Percentiles rank a stretch among this genome's conserved stretches.
These are phyloP conservation scores for Acridotheres tristis DNA, from an alignment of 2,797 vertebrate species.

Conservation along the genomic window DNA sequence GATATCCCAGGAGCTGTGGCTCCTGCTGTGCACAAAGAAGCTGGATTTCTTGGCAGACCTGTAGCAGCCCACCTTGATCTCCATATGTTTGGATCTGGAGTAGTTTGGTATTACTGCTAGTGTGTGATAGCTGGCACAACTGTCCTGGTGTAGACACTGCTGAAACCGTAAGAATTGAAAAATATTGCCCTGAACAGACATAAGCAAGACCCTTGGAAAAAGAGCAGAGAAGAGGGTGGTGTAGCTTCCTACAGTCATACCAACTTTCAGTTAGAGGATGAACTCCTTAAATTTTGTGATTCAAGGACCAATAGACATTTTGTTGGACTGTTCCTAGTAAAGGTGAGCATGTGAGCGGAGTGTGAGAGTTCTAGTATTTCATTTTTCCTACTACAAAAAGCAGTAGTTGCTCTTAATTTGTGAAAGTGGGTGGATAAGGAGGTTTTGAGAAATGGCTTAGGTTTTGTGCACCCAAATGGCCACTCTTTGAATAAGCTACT, in stretches of 20 bases:
- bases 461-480: not conserved
- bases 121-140: accelerated
- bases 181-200: not conserved
- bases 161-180: not conserved
- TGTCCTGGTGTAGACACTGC: not conserved
- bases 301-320: not conserved
- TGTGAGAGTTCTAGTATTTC: not conserved
- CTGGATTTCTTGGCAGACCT: not conserved
- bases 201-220: not conserved
- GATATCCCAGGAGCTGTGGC: not conserved
- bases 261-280: not conserved
- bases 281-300: not conserved
- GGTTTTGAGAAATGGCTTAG: not conserved
- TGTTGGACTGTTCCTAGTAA: not conserved
- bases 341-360: not conserved
- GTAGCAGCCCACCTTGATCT: not conserved
- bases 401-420: not conserved
- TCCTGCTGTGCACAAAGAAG: not conserved
- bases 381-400: not conserved
- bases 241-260: not conserved
- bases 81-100: not conserved
- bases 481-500: not conserved
- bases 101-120: not conserved
- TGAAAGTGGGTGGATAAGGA: not conserved
- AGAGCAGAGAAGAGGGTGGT: not conserved